phyloP scores from a whole-genome alignment of 1,140 invertebrate species.

The Homarus americanus region DNA sequence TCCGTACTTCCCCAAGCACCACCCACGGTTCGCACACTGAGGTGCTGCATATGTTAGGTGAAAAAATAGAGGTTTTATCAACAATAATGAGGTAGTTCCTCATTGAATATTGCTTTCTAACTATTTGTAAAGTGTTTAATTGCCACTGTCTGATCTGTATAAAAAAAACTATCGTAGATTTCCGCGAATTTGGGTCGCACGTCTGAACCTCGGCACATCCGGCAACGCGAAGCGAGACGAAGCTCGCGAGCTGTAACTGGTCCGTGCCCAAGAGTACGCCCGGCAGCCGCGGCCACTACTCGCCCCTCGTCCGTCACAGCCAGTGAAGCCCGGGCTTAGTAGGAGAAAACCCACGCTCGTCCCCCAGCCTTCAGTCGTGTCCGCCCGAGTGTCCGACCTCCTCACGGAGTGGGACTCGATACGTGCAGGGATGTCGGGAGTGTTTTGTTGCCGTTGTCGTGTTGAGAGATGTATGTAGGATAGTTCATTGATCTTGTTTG shows the following conservation, averaged over 20 bases:
- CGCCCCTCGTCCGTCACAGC: conserved; percentile 57
- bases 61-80: conserved; percentile 33
- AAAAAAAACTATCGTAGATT: conserved; percentile 20
- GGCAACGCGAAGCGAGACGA: conserved; percentile 51
- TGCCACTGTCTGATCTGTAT: conserved; percentile 54
- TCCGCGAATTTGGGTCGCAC: conserved; percentile 31
- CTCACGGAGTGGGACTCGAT: conserved; percentile 17
- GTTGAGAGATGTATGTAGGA: conserved; percentile 37
- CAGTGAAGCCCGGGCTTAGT: conserved; percentile 57
- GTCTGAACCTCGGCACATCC: conserved; percentile 49
- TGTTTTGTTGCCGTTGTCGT: conserved; percentile 35
- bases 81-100: conserved; percentile 31
- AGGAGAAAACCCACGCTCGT: conserved; percentile 43
- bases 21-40: conserved; percentile 66
- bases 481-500: conserved; percentile 14
- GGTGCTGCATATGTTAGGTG: conserved; percentile 23
- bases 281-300: conserved; percentile 45
- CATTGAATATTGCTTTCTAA: conserved; percentile 55
- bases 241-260: conserved; percentile 47
- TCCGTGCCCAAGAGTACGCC: conserved; percentile 59
- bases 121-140: conserved; percentile 39
- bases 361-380: conserved; percentile 60
- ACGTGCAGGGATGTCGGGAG: conserved; percentile 3
- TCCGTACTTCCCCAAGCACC: conserved; percentile 64
- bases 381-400: conserved; percentile 55